Base-by-base conservation (phyloP, 2,113 vertebrate genomes). In the Bettongia penicillata region DNA sequence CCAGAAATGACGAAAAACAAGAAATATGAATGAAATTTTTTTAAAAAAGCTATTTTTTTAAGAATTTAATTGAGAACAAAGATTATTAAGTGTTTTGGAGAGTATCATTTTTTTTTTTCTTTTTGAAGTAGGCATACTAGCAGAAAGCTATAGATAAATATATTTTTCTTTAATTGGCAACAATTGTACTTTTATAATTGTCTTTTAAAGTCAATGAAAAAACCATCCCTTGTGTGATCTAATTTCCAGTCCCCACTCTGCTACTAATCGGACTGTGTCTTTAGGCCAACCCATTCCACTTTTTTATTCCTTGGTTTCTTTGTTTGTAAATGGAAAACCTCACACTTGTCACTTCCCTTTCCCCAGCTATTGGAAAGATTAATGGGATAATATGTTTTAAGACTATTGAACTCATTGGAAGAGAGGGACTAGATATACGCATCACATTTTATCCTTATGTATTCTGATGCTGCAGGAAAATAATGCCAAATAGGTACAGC, bases 401-500 rank as follows among this genome's bases (percentile, higher is more conserved):
- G 91, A 51, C 53, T 90, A 8, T n/a, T 94, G 89, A 84, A 55
- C 16, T 61, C 55, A 0, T 68, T 93, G 49, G 93, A 94, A 96
- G 90, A 52, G 90, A 50, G 94, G 50, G 90, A 14, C 14, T 92
- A 31, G 51, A 95, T 94, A 96, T 90, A 91, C 6, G n/a, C 31
- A 68, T 68, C 48, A 19, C 22, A 47, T 96, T 96, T 94, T 91
- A 77, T 92, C 90, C 51, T 91, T 92, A 52, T 93, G 95, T 96
- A 48, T 97, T 91, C 95, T 43, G 0, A 50, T 26, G 94, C 51
- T 68, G 77, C 90, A 48, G 51, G 53, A 92, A 96, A 97, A 94
- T 93, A 57, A 95, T 92, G 22, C 92, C 93, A 97, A 96, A 92
- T 84, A 91, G 95, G 91, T 52, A 90, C 25, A 94, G 77, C 51